Evolutionary conservation across 30 jellyfish, hydroid and myxozoan species (phyloP).

Genomic region (Turritopsis dohrnii): DNA sequence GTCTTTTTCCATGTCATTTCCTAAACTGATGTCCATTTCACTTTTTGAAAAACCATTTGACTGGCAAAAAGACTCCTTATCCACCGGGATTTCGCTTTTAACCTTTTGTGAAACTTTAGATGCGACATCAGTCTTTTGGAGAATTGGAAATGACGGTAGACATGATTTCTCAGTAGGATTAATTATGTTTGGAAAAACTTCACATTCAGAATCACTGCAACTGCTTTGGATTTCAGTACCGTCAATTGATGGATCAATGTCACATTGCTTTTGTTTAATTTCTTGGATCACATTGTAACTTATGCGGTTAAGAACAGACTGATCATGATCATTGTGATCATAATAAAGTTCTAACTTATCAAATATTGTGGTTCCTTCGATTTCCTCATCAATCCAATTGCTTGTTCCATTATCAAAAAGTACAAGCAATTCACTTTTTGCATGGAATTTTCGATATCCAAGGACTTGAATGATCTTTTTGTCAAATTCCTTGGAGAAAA

Average conservation of each 20-base stretch:
- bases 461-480: constrained; percentile 2
- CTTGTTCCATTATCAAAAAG: constrained; percentile 88
- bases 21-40: not conserved
- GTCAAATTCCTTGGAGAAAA: not conserved
- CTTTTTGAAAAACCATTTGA: not conserved
- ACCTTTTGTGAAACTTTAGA: not conserved
- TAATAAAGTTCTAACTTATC: constrained; percentile 21
- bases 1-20: not conserved
- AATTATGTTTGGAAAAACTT: not conserved
- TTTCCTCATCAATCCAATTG: constrained; percentile 63
- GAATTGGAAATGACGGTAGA: not conserved
- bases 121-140: not conserved
- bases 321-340: constrained; percentile 37
- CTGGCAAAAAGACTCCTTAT: not conserved
- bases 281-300: not conserved
- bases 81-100: not conserved
- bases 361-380: constrained; percentile 2
- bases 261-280: not conserved
- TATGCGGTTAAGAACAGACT: constrained; percentile 50
- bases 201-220: not conserved
- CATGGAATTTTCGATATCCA: constrained; percentile 18
- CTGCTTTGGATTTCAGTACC: not conserved
- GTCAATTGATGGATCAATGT: not conserved
- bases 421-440: constrained; percentile 49
- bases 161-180: not conserved